phyloP scores from a whole-genome alignment of 1,140 invertebrate genomes.

The Aphaenogaster floridana region DNA sequence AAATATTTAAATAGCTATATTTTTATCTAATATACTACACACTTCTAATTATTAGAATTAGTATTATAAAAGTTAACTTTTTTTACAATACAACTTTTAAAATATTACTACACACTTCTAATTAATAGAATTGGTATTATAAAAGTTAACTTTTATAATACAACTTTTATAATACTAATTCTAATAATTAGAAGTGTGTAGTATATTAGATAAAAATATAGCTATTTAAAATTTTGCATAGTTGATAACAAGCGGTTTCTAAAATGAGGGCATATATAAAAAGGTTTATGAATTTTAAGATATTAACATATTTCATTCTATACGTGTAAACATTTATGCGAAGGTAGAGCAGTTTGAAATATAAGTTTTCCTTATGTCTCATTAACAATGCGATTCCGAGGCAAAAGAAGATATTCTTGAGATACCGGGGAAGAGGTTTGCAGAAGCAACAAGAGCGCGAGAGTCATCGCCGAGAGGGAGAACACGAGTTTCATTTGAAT shows the following conservation, averaged over 20 bases:
- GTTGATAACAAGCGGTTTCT: not conserved
- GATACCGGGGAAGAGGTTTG: constrained; percentile 32
- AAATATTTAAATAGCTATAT: not conserved
- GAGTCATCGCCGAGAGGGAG: constrained; percentile 67
- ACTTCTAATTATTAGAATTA: not conserved
- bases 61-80: no score
- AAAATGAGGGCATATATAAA: not conserved
- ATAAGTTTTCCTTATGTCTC: constrained; percentile 46
- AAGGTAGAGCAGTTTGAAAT: not conserved
- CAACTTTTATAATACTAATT: not conserved
- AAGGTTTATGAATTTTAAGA: not conserved
- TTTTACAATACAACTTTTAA: no score
- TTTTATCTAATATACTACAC: not conserved
- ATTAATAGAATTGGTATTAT: not conserved
- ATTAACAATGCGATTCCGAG: constrained; percentile 69
- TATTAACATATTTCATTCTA: not conserved
- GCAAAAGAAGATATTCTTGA: constrained; percentile 65
- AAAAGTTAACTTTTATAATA: no score
- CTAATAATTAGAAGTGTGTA: not conserved
- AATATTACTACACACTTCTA: not conserved
- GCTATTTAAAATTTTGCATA: not conserved
- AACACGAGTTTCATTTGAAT: constrained; percentile 84
- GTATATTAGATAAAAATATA: not conserved
- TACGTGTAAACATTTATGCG: not conserved
- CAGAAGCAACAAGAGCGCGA: constrained; percentile 61